Evolutionary conservation across 2,113 vertebrate genomes (phyloP), one percentile per base, ranked within the genome.

Genomic region (Bubo blakistoni): DNA sequence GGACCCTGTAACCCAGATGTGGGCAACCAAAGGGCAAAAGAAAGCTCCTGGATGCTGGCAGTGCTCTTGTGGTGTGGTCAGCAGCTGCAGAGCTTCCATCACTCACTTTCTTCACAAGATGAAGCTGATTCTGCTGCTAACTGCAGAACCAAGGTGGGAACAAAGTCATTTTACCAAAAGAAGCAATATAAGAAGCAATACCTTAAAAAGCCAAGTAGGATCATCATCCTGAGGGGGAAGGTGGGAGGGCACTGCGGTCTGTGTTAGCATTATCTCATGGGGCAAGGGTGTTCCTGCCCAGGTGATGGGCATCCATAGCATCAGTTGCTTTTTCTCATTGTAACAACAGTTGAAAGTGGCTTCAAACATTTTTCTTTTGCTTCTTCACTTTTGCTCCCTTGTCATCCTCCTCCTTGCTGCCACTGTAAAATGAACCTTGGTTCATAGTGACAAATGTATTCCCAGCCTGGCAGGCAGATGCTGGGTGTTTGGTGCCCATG

Each of bases 301-400:
- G 58, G 24, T 69, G 67, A 77, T 36, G 34, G 40, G 4, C 2
- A 2, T n/a, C 20, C 1, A 0, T 40, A 44, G 32, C 4, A 25
- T 69, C 61, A 52, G 27, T 30, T 58, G 15, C 3, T 88, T 82
- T 69, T 46, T 44, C 14, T 83, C 18, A 14, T 49, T 1, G 1
- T 59, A 34, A 47, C 42, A 92, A 49, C 36, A 70, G 51, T 2
- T 69, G 29, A 30, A 91, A 94, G 29, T 44, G 72, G 30, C 49
- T 78, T 54, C 44, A 57, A 80, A 47, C 6, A 13, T 69, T 83
- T 69, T 70, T 52, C 32, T 72, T 86, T 67, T 74, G 16, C 54
- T 90, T 59, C 54, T 83, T 91, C 18, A 11, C 12, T 86, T 36
- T 36, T n/a, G 17, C 55, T 72, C 26, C 15, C 13, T 65, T 40